Base-by-base conservation (phyloP, 2,888 invertebrate genomes). In the Melieria picta region DNA sequence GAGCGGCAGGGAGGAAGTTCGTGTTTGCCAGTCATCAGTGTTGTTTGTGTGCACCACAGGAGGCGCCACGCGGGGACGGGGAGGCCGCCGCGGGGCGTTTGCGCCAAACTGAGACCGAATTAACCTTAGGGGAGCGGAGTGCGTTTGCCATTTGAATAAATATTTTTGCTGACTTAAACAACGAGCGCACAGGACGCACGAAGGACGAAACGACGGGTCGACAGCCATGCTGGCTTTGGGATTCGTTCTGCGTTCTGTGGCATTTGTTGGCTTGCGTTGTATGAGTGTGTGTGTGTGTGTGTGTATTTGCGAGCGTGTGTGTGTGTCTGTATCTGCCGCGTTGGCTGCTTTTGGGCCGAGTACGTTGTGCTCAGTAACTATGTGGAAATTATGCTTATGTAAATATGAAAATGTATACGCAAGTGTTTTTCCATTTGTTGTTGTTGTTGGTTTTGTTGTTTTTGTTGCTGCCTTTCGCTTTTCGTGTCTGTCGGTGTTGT, bases 81-180 rank as follows among this genome's bases (percentile, higher is more conserved):
- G 9, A 7, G 52, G 30, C 30, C 1, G 30, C 30, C 30, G 30
- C 30, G 30, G 30, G 30, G 30, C 30, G 30, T 30, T 30, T 30
- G 30, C 30, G 30, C 30, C 30, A 30, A 30, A 30, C 13, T 11
- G 52, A 52, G 13, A 52, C 52, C 13, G 52, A 83, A 83, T 83
- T 83, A 83, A 83, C 84, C 81, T 81, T 81, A 78, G 73, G 80
- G 78, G 78, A 79, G 79, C 64, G 60, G 77, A 75, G 13, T 30
- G 30, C 30, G 30, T 30, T 81, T 79, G 81, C 80, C 79, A 84
- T 84, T 84, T 82, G 81, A 83, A 84, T 83, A 84, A 82, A 84
- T 74, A 73, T 75, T 55, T 73, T 64, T 73, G 72, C 72, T 75
- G 77, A 74, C 74, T 73, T 71, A 4, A 69, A 69, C 45, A 68